Base-by-base conservation (phyloP, 2,797 vertebrate species). In the Hyperoplus immaculatus region DNA sequence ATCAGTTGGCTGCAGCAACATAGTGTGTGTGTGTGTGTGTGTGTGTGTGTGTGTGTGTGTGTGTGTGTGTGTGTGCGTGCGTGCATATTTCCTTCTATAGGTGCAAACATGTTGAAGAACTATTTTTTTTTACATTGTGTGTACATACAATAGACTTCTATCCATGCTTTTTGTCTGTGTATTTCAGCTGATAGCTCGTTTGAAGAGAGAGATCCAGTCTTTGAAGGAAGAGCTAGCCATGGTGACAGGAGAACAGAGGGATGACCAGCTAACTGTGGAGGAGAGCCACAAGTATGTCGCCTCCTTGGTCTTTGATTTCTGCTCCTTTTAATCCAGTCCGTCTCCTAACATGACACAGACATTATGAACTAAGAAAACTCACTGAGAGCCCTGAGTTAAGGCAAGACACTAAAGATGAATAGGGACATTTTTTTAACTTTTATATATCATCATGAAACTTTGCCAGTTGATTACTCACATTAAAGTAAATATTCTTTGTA, bases 211-310 rank as follows among this genome's bases (percentile, higher is more conserved):
- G 87, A 91, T 97, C 82, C 95, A 95, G 83, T 94, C 93, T 15
- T 90, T 99, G 87, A 98, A 95, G 85, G 95, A 97, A 72, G 97
- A 99, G 83, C 93, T 99, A 84, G 89, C 88, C 1, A 74, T 99
- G 82, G 86, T 96, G 79, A 97, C 96, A 0, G 97, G 97, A 69
- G 92, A 96, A 83, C 93, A 90, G 86, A 96, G 95, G 88, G 93
- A 90, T 0, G 95, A 97, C 71, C 92, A 90, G 1, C 96, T 99
- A 65, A 96, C 95, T 46, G 87, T 88, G 59, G 96, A 95, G n/a
- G 97, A 99, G 77, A 93, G 94, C 46, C 89, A 94, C 38, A 94
- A 90, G 98, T 99, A 96, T 5, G 77, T 56, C 14, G 41, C 41
- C 47, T 57, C 18, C n/a, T 47, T 39, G 4, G 36, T 55, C 36